These are phyloP conservation scores for Enteromius argenteus DNA, from an alignment of 2,797 vertebrate species.

Conservation along the genomic window DNA sequence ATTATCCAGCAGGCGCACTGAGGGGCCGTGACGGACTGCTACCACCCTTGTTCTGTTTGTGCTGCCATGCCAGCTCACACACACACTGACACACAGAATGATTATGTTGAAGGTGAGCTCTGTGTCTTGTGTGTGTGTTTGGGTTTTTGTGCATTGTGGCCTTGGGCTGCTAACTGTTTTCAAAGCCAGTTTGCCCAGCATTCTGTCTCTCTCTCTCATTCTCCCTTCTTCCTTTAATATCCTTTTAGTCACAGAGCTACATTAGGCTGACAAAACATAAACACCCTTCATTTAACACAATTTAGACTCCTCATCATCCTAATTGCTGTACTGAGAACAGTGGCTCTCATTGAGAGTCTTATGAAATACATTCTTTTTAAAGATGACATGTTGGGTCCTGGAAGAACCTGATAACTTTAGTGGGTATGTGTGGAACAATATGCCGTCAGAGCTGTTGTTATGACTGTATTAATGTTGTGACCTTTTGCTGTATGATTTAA, in stretches of 20 bases:
- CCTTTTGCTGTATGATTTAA: slow-evolving; percentile 12
- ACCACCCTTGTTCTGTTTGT: slow-evolving; percentile 3
- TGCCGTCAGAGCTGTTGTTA: not conserved
- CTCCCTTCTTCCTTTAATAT: slow-evolving; percentile 2
- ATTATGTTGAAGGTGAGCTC: slow-evolving; percentile 10
- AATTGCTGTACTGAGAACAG: not conserved
- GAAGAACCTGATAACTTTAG: slow-evolving; percentile 15
- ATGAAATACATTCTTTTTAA: slow-evolving; percentile 8
- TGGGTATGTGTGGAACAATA: not conserved
- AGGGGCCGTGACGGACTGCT: not conserved
- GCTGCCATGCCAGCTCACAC: not conserved
- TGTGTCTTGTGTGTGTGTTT: slow-evolving; percentile 3
- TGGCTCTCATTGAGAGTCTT: not conserved
- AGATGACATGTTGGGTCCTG: slow-evolving; percentile 7
- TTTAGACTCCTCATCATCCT: not conserved
- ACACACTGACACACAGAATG: slow-evolving; percentile 1
- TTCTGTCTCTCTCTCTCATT: not conserved
- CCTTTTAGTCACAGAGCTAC: not conserved
- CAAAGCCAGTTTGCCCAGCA: not conserved
- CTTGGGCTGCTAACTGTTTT: slow-evolving; percentile 14
- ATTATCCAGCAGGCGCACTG: not conserved
- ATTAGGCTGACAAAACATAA: slow-evolving; percentile 13
- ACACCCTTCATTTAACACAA: slow-evolving; percentile 24
- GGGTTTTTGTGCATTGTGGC: not conserved
- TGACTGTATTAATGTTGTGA: slow-evolving; percentile 15